Conservation (phyloP, 2,113 vertebrate genomes). For the Nothobranchius kuhntae region DNA sequence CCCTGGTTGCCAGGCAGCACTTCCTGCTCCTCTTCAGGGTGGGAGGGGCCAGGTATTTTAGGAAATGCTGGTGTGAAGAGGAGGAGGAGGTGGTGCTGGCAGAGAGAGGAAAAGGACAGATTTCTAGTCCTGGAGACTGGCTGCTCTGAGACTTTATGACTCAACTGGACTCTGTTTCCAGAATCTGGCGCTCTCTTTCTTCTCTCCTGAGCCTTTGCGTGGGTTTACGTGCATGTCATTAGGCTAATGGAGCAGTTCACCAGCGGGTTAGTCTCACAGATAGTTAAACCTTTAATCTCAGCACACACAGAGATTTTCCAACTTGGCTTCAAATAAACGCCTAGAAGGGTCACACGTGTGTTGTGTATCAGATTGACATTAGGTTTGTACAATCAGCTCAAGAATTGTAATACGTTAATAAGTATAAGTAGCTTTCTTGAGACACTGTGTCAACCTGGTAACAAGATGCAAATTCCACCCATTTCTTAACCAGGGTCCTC, state of each 20-base stretch:
- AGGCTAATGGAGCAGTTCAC: slow-evolving; percentile 33
- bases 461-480: too few species aligned
- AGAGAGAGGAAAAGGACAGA: slow-evolving; percentile 8
- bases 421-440: too few species aligned
- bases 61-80: slow-evolving; percentile 67
- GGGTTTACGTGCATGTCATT: slow-evolving; percentile 10
- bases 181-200: neutral
- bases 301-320: slow-evolving; percentile 14
- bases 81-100: slow-evolving; percentile 9
- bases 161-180: neutral
- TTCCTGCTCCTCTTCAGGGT: slow-evolving; percentile 64
- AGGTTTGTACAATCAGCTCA: too few species aligned
- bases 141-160: slow-evolving; percentile 22
- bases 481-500: too few species aligned
- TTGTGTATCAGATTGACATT: too few species aligned
- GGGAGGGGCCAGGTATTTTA: slow-evolving; percentile 72
- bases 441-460: too few species aligned
- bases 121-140: slow-evolving; percentile 28
- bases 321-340: neutral
- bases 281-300: slow-evolving; percentile 37
- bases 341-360: neutral
- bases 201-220: neutral
- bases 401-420: too few species aligned
- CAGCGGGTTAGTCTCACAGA: slow-evolving; percentile 45
- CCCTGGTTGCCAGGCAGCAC: slow-evolving; percentile 70